Percentiles rank a stretch among this genome's conserved stretches.
These are phyloP conservation scores for Takifugu rubripes DNA, from an alignment of 2,797 vertebrate genomes.

Conservation along the genomic window DNA sequence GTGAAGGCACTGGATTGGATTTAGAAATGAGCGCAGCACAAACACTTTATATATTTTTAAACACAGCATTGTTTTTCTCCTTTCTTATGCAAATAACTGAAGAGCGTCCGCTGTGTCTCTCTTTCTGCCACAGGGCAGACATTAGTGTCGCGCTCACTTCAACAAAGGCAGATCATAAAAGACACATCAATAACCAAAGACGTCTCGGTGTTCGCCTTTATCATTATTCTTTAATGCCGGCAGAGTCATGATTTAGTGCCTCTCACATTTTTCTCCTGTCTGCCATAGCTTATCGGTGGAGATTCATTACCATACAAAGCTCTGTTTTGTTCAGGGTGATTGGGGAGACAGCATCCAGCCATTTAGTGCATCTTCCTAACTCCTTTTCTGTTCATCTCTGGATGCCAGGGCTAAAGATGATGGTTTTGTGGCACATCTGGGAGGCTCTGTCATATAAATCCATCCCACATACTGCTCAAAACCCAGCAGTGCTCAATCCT, in stretches of 20 bases:
- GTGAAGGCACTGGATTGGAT: slow-evolving; percentile 56
- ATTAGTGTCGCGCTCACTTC: slow-evolving; percentile 71
- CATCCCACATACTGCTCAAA: slow-evolving; percentile 44
- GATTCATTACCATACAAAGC: slow-evolving; percentile 76
- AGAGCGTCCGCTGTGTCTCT: slow-evolving; percentile 44
- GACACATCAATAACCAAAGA: slow-evolving; percentile 74
- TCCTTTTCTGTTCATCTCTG: slow-evolving; percentile 54
- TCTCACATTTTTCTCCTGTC: slow-evolving; percentile 42
- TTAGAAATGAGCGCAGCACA: slow-evolving; percentile 57
- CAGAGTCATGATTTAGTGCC: slow-evolving; percentile 68
- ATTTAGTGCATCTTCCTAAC: slow-evolving; percentile 63
- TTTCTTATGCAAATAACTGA: slow-evolving; percentile 68
- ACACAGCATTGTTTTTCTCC: slow-evolving; percentile 28
- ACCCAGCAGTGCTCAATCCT: slow-evolving; percentile 43
- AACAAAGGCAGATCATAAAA: slow-evolving; percentile 72
- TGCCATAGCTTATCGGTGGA: slow-evolving; percentile 56
- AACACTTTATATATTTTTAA: slow-evolving; percentile 43
- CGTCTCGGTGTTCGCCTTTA: slow-evolving; percentile 62
- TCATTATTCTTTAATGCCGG: slow-evolving; percentile 76
- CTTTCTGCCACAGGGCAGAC: slow-evolving; percentile 67
- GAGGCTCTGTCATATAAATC: slow-evolving; percentile 62
- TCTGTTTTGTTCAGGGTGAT: slow-evolving; percentile 48
- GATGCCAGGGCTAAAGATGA: slow-evolving; percentile 68
- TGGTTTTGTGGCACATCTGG: slow-evolving; percentile 58
- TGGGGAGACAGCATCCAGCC: slow-evolving; percentile 57